Evolutionary conservation across 92 coral and sea anemone genomes (phyloP), one percentile per base, ranked within the genome.

Genomic region (Blastomussa wellsi): DNA sequence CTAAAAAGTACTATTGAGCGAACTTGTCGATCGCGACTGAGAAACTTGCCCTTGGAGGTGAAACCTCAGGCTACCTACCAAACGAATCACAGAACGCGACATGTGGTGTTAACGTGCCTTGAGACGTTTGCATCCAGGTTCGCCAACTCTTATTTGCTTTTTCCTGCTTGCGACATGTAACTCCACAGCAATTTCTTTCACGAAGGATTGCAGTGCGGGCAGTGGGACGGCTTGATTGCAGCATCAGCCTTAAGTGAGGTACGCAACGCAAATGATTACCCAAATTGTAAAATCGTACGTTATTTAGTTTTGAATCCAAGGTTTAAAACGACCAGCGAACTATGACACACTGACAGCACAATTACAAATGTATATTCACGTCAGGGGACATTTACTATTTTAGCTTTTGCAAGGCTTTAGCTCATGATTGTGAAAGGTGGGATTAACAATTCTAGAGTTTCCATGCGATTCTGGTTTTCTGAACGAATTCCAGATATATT

Each of bases 331-430:
- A 35, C 65, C 47, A 51, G 15, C 32, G 69, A 52, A 19, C 24
- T 15, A 67, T 39, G 52, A 71, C 72, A 49, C 29, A 51, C 42
- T n/a, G 53, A 82, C 79, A 52, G 19, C 78, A 26, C 48, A 70
- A 53, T 82, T 82, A 82, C 86, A 70, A 68, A 71, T 72, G 32
- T n/a, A 17, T 71, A 71, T 71, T 82, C 26, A 70, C 78, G 36
- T 68, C 37, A 55, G 26, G 44, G 8, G 0, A 38, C 26, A 29
- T 37, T 38, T 29, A 57, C n/a, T 24, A 49, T 13, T 16, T 12
- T 37, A 36, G 52, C n/a, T 38, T 51, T 47, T 70, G 32, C 35
- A 33, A 35, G 28, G n/a, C 47, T 7, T 64, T 28, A 42, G 39
- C 57, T 42, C 32, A 44, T 22, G 22, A 65, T 19, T n/a, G 59